phyloP scores from a whole-genome alignment of 2,797 vertebrate species.

The Enteromius argenteus region DNA sequence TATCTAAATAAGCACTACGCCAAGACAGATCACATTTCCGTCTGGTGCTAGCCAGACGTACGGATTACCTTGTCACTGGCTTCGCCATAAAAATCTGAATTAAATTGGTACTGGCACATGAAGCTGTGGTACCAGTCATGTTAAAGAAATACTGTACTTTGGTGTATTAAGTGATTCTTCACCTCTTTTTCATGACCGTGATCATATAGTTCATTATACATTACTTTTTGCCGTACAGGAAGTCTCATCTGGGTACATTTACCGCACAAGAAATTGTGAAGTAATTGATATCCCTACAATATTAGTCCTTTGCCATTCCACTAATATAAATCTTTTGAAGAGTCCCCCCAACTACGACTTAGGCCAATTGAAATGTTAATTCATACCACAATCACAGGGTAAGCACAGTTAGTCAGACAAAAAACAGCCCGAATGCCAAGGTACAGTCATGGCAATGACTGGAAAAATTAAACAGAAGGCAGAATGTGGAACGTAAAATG shows the following conservation, averaged over 20 bases:
- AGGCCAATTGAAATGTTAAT: constrained; percentile 26
- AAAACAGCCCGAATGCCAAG: constrained; percentile 9
- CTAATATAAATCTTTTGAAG: constrained; percentile 43
- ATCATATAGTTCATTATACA: constrained; percentile 6
- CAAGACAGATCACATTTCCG: constrained; percentile 60
- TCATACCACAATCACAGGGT: constrained; percentile 72
- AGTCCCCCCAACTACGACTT: background rate
- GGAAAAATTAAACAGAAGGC: constrained; percentile 13
- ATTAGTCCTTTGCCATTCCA: constrained; percentile 34
- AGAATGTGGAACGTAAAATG: constrained; percentile 15
- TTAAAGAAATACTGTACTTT: constrained; percentile 52
- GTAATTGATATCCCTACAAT: constrained; percentile 7
- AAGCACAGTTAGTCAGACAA: constrained; percentile 10
- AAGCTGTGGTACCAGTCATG: constrained; percentile 52
- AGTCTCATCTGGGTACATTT: constrained; percentile 32
- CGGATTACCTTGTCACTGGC: constrained; percentile 62
- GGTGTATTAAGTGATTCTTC: constrained; percentile 36
- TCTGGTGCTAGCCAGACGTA: constrained; percentile 57
- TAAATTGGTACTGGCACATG: constrained; percentile 57
- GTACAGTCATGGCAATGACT: constrained; percentile 10
- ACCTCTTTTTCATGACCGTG: background rate
- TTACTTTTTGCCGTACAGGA: constrained; percentile 14
- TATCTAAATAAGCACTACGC: constrained; percentile 65
- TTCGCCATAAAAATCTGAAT: constrained; percentile 46
- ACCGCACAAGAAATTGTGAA: background rate